Evolutionary conservation across 1,140 invertebrate genomes (phyloP), one percentile per base, ranked within the genome.

Genomic region (Camponotus floridanus): DNA sequence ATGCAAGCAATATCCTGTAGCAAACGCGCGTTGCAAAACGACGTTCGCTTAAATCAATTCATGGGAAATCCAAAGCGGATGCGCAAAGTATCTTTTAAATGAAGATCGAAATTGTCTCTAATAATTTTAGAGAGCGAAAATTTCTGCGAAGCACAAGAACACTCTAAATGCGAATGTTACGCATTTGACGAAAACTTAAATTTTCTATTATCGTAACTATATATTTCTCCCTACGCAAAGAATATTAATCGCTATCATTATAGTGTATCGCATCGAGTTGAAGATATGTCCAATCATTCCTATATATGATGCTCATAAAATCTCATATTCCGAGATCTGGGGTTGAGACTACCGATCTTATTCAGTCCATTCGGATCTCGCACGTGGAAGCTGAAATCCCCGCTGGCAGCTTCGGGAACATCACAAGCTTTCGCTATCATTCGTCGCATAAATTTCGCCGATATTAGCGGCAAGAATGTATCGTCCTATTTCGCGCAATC

Each of bases 401-500:
- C 48, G 74, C 71, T 85, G 86, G 11, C 18, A 62, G 57, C 31
- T 21, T n/a, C 31, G 73, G 61, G 71, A 67, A 67, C 59, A 55
- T 71, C 79, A 18, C 15, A 1, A 21, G 39, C 26, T 74, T 73
- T 59, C 39, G 79, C 57, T 83, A 81, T 45, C 74, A 62, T 48
- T 48, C 48, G 61, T 42, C 42, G 55, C 74, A 78, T 80, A 87
- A 89, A 89, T 90, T 90, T 71, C 62, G 42, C 11, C 45, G 36
- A 73, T 84, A 89, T 90, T 90, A 86, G 31, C 45, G 48, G 21
- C 79, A 13, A 55, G 39, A 18, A 51, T 9, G 88, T 57, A 21
- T 51, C 85, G 84, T 85, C 74, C 84, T 87, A 87, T 90, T 90
- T 90, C 62, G 62, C 88, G 86, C 74, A 90, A 90, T 90, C 88